phyloP scores from a whole-genome alignment of 2,113 vertebrate species.

The Hyperopisus bebe region DNA sequence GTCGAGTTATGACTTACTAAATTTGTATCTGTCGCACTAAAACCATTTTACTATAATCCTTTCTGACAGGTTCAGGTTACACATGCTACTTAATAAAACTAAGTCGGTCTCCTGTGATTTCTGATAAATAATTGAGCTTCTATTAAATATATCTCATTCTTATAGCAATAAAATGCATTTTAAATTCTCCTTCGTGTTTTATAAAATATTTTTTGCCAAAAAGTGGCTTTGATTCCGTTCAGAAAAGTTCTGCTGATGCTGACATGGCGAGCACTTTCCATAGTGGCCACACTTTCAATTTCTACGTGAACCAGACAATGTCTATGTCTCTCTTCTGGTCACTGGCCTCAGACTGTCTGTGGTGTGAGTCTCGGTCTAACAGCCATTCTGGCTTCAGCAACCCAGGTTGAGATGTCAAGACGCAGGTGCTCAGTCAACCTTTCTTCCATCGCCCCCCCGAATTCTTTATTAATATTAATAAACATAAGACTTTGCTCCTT shows the following conservation, averaged over 20 bases:
- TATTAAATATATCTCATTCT: neutral
- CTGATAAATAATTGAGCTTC: neutral
- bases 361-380: neutral
- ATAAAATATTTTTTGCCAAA: neutral
- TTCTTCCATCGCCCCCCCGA: neutral
- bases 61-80: neutral
- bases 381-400: neutral
- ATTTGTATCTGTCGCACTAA: neutral
- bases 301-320: neutral
- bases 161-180: neutral
- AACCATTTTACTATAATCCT: neutral
- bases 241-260: neutral
- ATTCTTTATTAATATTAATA: neutral
- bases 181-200: neutral
- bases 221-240: neutral
- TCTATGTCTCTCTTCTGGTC: neutral
- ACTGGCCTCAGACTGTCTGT: neutral
- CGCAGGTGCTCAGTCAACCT: neutral
- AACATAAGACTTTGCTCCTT: neutral
- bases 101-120: neutral
- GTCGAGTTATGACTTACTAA: neutral
- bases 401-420: neutral
- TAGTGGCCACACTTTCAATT: neutral
- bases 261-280: neutral
- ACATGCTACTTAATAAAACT: neutral